Evolutionary conservation across 2,113 vertebrate genomes (phyloP), one percentile per base, ranked within the genome.

Genomic region (Tapirus terrestris): DNA sequence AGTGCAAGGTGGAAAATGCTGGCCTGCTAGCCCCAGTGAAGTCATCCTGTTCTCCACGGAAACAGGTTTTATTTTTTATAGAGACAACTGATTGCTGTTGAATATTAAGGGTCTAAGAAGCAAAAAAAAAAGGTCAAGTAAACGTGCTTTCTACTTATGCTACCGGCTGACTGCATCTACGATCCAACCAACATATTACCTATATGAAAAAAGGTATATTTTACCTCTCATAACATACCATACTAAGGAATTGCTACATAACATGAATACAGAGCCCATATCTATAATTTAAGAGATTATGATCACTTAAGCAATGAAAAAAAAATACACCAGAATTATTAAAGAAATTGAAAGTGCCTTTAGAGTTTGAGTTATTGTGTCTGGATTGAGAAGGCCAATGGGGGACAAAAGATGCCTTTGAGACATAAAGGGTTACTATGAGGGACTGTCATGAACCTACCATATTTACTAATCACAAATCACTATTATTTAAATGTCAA

Each of bases 201-300:
- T 81, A 43, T 3, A 43, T 31, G 27, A 51, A 91, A 96, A 81
- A 72, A 65, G 70, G 17, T 43, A 17, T 45, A 65, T 91, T 91
- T 61, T 45, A 56, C 48, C 39, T 95, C 31, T 86, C n/a, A 61
- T 70, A 75, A 53, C 10, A 60, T 75, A 4, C 13, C 16, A 14
- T 23, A 56, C 68, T 80, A 68, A 53, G 43, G 67, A 90, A 76
- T 70, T 82, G 10, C 51, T 76, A 14, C 2, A 33, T n/a, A 61
- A 76, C 39, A 85, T 23, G 12, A 81, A 86, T 91, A 51, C 81
- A 76, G 67, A 82, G 43, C 10, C 51, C 29, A 48, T 56, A 7
- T 89, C 76, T 85, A 81, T 73, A 18, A 86, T 86, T 85, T 68
- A 89, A 89, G 43, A 89, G 84, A 39, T 92, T 33, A 43, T 43